A percentile compares a stretch with the other conserved stretches of the same genome.
These are phyloP conservation scores for Acanthosepion pharaonis DNA, from an alignment of 2,888 invertebrate genomes.

Conservation along the genomic window DNA sequence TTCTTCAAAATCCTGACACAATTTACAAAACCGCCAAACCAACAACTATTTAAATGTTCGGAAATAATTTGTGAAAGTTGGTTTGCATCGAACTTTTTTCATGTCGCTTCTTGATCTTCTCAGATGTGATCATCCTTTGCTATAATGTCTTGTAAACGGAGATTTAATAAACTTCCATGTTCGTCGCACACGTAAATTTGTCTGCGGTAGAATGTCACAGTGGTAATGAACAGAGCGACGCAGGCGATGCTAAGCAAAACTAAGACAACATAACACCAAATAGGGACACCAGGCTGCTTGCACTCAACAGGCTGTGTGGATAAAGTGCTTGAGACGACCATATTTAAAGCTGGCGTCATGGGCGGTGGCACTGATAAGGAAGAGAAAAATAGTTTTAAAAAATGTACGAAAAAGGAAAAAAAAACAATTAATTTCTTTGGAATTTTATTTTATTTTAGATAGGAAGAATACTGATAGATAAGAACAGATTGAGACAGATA, in stretches of 20 bases:
- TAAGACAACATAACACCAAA: background rate
- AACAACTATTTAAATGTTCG: background rate
- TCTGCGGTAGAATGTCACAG: background rate
- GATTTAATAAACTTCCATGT: background rate
- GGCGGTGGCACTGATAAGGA: background rate
- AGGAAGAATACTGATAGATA: no score
- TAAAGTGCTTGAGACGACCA: background rate
- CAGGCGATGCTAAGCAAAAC: background rate
- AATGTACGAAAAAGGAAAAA: background rate
- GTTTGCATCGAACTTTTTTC: background rate
- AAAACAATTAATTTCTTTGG: background rate
- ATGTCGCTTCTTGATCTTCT: background rate
- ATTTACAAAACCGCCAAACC: no score
- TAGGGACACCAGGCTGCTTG: background rate
- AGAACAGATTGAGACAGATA: no score
- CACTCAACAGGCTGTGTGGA: background rate
- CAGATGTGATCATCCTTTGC: background rate
- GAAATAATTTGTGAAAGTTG: background rate
- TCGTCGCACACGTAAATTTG: background rate
- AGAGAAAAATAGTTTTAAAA: background rate
- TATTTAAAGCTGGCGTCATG: background rate
- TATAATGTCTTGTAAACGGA: background rate
- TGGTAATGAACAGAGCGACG: background rate
- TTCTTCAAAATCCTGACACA: no score
- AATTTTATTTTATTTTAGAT: no score